These are phyloP conservation scores for Allygus modestus DNA, from an alignment of 2,888 invertebrate genomes.

Conservation along the genomic window DNA sequence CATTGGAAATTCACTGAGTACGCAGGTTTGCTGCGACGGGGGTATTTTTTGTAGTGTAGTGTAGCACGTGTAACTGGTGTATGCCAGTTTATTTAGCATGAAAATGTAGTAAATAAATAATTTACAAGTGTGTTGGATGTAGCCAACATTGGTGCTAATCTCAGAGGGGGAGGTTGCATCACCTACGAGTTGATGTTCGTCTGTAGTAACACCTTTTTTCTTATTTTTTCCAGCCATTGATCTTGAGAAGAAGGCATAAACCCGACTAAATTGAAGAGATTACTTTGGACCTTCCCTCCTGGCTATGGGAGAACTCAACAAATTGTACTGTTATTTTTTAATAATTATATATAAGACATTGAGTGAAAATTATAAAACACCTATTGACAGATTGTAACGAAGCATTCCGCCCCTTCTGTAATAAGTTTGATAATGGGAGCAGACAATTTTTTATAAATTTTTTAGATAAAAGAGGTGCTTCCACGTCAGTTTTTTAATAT, in stretches of 20 bases:
- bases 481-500: constrained; percentile 54
- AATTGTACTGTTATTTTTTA: constrained; percentile 28
- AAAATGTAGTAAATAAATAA: too few relatives aligned
- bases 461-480: constrained; percentile 40
- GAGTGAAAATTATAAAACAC: neutral
- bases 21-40: too few relatives aligned
- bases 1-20: too few relatives aligned
- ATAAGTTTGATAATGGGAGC: constrained; percentile 26
- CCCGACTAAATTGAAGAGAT: neutral
- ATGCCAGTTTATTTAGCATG: too few relatives aligned
- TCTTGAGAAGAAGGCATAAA: constrained; percentile 69
- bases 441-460: constrained; percentile 7
- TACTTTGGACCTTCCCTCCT: neutral
- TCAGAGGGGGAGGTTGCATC: too few relatives aligned
- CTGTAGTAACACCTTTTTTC: too few relatives aligned
- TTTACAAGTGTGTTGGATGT: too few relatives aligned
- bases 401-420: constrained; percentile 36
- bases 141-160: too few relatives aligned
- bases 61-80: too few relatives aligned
- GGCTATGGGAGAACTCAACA: neutral
- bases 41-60: too few relatives aligned
- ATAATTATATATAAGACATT: constrained; percentile 16
- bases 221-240: constrained; percentile 67
- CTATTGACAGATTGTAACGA: constrained; percentile 15
- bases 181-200: too few relatives aligned